Evolutionary conservation across 2,888 invertebrate species (phyloP).

Genomic region (Standfussiana lucernea): DNA sequence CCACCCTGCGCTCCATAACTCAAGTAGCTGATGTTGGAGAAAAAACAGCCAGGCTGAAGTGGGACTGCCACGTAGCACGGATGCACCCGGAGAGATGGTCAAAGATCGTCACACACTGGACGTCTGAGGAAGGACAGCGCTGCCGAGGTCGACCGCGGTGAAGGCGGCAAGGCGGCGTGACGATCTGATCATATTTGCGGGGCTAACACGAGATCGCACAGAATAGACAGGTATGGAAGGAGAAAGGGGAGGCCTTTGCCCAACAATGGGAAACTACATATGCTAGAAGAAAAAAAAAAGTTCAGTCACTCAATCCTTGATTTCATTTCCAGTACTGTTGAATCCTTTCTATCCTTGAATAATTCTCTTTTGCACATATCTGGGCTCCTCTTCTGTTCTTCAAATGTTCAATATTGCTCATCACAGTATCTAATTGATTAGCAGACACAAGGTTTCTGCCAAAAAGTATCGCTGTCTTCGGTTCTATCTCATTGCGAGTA

Average conservation of each 20-base stretch:
- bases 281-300: neutral
- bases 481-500: conserved; percentile 19
- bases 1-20: too few species aligned
- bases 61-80: neutral
- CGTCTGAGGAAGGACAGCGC: neutral
- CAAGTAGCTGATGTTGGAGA: too few species aligned
- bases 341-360: too few species aligned
- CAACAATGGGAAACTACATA: too few species aligned
- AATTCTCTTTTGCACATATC: conserved; percentile 27
- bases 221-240: too few species aligned
- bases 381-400: conserved; percentile 31
- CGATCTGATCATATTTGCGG: too few species aligned
- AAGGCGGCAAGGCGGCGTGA: too few species aligned
- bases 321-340: neutral
- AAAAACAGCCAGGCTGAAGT: neutral
- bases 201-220: too few species aligned
- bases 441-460: conserved; percentile 12
- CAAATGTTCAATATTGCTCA: conserved; percentile 27
- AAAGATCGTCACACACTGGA: neutral
- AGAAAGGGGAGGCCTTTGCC: too few species aligned
- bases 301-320: neutral
- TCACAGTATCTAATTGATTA: neutral
- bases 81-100: neutral
- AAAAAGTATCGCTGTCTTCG: conserved; percentile 24
- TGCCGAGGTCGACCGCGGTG: too few species aligned